Base-by-base conservation (phyloP, 2,797 vertebrate species). In the Toxotes lorentzi region DNA sequence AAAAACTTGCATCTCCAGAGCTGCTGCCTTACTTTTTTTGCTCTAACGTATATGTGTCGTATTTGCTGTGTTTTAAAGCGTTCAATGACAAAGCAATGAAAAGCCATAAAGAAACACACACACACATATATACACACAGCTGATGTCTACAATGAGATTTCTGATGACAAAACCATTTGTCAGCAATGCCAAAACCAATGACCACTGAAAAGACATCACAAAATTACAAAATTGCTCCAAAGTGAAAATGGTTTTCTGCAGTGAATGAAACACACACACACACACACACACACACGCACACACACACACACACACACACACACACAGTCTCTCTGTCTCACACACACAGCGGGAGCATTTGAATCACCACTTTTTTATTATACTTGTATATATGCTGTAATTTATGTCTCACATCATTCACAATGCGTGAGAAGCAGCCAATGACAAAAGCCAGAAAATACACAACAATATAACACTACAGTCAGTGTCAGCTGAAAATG, bases 111-210 rank as follows among this genome's bases (percentile, higher is more conserved):
- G 7, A 24, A 13, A n/a, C 41, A 35, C 11, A 48, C 1, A 41
- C n/a, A 78, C 2, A 61, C 27, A 64, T 13, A 58, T n/a, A n/a
- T 3, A 38, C 23, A 17, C 41, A 67, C 17, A 77, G 58, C 63
- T 54, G 53, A 80, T 66, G 70, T 70, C 66, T 84, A 67, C 47
- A 67, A 43, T 62, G 73, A 83, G 60, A 79, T 34, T 57, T 71
- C 57, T 81, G 74, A 87, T 78, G 81, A 86, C 62, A 81, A 79
- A 79, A 73, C 76, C 73, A 82, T 84, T 82, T 79, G 74, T 81
- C 79, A 83, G 81, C 24, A 7, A 66, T 66, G 75, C 45, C 74
- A 78, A 70, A 86, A 76, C 73, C 78, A 86, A 86, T 78, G 80
- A 70, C 69, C 64, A 78, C 47, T 76, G 58, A 76, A 86, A 78